Base-by-base conservation (phyloP, 2,113 vertebrate genomes). In the Prionailurus bengalensis region DNA sequence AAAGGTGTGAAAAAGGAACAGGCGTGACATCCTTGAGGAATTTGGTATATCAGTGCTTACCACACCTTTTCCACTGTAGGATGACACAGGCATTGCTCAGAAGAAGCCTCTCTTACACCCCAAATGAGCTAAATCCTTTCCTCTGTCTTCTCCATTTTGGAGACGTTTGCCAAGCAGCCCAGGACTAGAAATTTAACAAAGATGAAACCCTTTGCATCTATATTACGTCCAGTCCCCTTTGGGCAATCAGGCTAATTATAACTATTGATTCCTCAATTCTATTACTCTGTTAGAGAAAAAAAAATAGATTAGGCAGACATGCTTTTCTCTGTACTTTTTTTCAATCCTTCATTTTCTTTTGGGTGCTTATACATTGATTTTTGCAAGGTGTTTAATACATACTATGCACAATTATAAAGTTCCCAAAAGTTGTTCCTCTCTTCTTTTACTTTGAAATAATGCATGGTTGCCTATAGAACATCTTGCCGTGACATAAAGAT, bases 221-320 rank as follows among this genome's bases (percentile, higher is more conserved):
- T 45, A 17, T n/a, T 95, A 0, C 51, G 27, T 33, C 84, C 16
- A 89, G 58, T 91, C 42, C 48, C 21, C 7, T 71, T 73, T 66
- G 15, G 61, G 48, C 7, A 58, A 82, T 91, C 66, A 90, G 51
- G 16, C 17, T 84, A 63, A 95, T 94, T 95, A 2, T 73, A 88
- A n/a, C 33, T 81, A 82, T 86, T 86, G 74, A 89, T 80, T 93
- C 29, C 66, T 6, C 53, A 89, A 21, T 14, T 25, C 33, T 73
- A 1, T 36, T 27, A 19, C 11, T 80, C 3, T 25, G 11, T 93
- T 83, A 70, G 29, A 74, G 73, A 70, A 89, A 8, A n/a, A 76
- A 95, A 95, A 93, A 89, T 83, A 68, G 55, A 89, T 94, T 73
- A 85, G 14, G 7, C 23, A 73, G 25, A n/a, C 31, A 82, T 2